Percentiles rank a stretch among this genome's conserved stretches.
phyloP scores from a whole-genome alignment of 2,888 invertebrate genomes.

The Brassicogethes aeneus region DNA sequence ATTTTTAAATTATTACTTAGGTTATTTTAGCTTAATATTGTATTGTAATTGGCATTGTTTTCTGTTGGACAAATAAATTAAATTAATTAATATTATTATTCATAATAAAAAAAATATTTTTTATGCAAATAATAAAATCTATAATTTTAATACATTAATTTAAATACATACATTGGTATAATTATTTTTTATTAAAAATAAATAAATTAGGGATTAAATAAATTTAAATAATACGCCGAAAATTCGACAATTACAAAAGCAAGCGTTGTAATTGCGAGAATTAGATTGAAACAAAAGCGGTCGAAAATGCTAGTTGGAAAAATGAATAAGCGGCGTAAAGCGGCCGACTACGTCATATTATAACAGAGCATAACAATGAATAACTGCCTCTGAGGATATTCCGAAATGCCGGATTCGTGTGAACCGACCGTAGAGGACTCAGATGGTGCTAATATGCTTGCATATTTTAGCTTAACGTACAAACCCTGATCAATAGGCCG shows the following conservation, averaged over 20 bases:
- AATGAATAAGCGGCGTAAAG: neutral
- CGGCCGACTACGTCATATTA: neutral
- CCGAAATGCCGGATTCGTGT: slow-evolving; percentile 2
- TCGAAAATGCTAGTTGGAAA: neutral
- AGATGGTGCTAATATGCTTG: slow-evolving; percentile 8
- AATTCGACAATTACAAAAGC: neutral
- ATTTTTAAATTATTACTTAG: too few relatives aligned
- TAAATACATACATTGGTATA: too few relatives aligned
- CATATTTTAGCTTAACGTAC: slow-evolving; percentile 6
- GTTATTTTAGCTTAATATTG: too few relatives aligned
- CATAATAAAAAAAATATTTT: too few relatives aligned
- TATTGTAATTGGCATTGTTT: too few relatives aligned
- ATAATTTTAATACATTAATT: too few relatives aligned
- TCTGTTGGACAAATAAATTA: too few relatives aligned
- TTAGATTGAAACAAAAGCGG: neutral
- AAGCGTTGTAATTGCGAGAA: neutral
- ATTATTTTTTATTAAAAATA: too few relatives aligned
- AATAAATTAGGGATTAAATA: too few relatives aligned
- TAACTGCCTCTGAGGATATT: neutral
- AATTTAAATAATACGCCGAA: neutral
- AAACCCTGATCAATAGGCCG: slow-evolving; percentile 1
- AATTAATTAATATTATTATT: too few relatives aligned
- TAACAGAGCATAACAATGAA: neutral
- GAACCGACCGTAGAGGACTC: slow-evolving; percentile 5
- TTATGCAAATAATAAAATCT: too few relatives aligned